Conservation (phyloP, 1,140 invertebrate species). For the Geopemphigus sp. region DNA sequence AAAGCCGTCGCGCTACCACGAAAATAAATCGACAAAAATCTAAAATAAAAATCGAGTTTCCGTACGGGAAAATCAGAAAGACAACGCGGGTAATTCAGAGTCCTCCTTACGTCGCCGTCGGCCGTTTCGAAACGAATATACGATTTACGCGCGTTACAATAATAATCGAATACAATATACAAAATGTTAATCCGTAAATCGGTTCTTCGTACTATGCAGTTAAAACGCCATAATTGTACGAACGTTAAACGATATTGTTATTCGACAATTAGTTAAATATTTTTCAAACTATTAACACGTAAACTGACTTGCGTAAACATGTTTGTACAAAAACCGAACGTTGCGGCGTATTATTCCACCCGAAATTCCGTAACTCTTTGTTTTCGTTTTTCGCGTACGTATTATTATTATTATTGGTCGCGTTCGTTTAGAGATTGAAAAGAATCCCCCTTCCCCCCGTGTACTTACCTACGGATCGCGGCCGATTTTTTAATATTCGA, state of each 20-base stretch:
- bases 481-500: no score
- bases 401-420: no score
- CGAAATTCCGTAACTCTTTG: no score
- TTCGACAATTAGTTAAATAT: constrained; percentile 22
- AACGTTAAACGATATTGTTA: constrained; percentile 5
- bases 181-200: no score
- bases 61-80: neutral
- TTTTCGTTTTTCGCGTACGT: no score
- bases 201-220: neutral
- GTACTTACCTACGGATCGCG: no score
- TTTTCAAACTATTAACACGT: constrained; percentile 13
- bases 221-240: neutral
- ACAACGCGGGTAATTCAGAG: neutral
- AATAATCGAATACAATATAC: no score
- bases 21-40: no score
- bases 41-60: constrained; percentile 24
- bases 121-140: neutral
- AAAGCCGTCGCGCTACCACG: neutral
- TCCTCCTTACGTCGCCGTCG: neutral
- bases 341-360: no score
- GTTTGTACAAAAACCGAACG: neutral
- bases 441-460: no score
- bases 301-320: neutral
- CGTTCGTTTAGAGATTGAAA: no score
- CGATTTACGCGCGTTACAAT: neutral